Evolutionary conservation across 2,797 vertebrate genomes (phyloP).

Genomic region (Myiotriccus ornatus): DNA sequence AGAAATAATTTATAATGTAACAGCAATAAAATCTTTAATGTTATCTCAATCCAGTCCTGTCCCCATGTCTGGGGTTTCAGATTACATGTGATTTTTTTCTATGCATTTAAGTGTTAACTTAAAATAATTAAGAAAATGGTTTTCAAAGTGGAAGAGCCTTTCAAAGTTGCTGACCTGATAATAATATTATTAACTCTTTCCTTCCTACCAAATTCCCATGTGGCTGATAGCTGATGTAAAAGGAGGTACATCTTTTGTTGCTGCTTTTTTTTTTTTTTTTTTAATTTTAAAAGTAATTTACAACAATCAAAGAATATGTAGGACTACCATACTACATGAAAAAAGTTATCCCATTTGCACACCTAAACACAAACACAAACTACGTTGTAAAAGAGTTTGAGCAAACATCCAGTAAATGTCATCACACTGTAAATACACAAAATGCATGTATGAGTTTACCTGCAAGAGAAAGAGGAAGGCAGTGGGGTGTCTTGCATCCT

Average conservation of each 20-base stretch:
- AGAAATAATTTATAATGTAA: slow-evolving; percentile 99
- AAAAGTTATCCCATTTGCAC: not conserved
- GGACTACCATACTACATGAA: not conserved
- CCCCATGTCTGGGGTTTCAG: slow-evolving; percentile 83
- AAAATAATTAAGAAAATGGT: slow-evolving; percentile 95
- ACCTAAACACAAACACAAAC: not conserved
- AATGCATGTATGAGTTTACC: not conserved
- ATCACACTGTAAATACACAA: not conserved
- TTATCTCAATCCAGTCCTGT: slow-evolving; percentile 91
- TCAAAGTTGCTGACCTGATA: slow-evolving; percentile 66
- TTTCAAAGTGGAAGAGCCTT: slow-evolving; percentile 81
- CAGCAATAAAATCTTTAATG: slow-evolving; percentile 98
- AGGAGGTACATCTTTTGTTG: not conserved
- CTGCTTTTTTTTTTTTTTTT: not conserved
- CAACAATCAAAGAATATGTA: not conserved
- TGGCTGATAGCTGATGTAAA: not conserved
- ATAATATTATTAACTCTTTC: slow-evolving; percentile 72
- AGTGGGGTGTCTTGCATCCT: not conserved
- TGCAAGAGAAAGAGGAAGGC: not conserved
- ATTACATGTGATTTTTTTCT: slow-evolving; percentile 82
- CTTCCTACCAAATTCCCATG: not conserved
- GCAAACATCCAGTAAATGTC: not conserved
- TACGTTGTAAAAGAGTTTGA: not conserved
- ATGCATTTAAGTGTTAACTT: slow-evolving; percentile 83
- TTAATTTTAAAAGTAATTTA: not conserved